phyloP scores from a whole-genome alignment of 2,113 vertebrate species.

The Salvelinus alpinus region DNA sequence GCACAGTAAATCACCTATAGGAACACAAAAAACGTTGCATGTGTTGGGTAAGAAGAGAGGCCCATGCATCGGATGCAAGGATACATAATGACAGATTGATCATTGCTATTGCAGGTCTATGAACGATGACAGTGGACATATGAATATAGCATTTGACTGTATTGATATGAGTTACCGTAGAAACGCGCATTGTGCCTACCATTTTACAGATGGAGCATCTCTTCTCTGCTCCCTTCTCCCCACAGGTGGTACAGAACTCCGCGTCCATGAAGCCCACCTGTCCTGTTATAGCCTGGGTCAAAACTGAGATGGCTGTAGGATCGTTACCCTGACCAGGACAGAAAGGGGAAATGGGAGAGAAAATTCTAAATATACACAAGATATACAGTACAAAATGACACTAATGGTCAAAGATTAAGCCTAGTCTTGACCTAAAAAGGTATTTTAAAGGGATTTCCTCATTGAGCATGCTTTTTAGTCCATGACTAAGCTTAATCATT shows the following conservation, averaged over 20 bases:
- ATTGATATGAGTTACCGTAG: neutral
- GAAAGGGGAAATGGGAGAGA: neutral
- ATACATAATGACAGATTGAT: neutral
- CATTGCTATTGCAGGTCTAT: neutral
- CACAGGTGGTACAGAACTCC: constrained; percentile 95
- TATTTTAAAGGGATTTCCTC: too few relatives aligned
- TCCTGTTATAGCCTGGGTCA: constrained; percentile 96
- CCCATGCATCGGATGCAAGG: too few relatives aligned
- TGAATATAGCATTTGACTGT: too few relatives aligned
- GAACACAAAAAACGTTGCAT: neutral
- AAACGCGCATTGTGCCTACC: constrained; percentile 69
- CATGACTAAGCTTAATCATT: too few relatives aligned
- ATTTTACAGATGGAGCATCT: constrained; percentile 95
- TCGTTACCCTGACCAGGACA: constrained; percentile 83
- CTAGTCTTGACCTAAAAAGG: too few relatives aligned
- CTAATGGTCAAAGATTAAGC: neutral
- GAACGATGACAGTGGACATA: neutral
- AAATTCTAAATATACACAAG: neutral
- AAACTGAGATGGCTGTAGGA: constrained; percentile 93
- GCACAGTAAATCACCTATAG: constrained; percentile 90
- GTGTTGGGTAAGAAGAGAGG: neutral
- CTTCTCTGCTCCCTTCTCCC: constrained; percentile 93
- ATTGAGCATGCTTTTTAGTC: too few relatives aligned
- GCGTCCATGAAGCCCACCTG: constrained; percentile 96
- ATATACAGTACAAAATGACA: neutral